phyloP scores from a whole-genome alignment of 2,113 vertebrate species.

The Azemiops feae region DNA sequence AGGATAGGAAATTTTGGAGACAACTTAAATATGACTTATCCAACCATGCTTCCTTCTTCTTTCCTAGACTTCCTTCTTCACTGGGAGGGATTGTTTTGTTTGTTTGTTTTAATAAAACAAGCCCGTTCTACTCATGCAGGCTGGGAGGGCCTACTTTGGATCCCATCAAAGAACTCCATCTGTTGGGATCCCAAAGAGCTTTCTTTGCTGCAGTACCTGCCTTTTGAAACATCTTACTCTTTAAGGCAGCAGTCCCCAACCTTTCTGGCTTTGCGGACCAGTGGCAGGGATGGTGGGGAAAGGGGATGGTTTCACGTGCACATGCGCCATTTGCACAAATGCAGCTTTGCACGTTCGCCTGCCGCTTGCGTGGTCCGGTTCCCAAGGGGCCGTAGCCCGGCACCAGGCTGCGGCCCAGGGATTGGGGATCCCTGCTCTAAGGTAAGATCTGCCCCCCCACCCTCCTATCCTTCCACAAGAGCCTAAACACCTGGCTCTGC shows the following conservation, averaged over 20 bases:
- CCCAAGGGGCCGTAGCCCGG: background rate
- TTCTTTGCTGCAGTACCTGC: background rate
- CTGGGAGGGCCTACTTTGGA: background rate
- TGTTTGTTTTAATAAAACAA: background rate
- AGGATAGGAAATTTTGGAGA: conserved; percentile 40
- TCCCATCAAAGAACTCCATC: background rate
- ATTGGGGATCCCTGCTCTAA: too few relatives aligned
- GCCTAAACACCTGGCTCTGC: too few relatives aligned
- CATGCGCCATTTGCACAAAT: background rate
- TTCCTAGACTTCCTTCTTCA: background rate
- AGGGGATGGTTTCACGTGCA: background rate
- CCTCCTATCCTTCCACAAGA: too few relatives aligned
- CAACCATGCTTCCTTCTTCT: background rate
- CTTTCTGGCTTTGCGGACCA: background rate
- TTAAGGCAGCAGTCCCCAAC: background rate
- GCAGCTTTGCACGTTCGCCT: background rate
- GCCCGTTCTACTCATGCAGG: background rate
- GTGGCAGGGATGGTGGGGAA: background rate
- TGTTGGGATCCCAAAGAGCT: background rate
- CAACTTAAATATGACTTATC: background rate
- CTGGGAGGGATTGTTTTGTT: background rate
- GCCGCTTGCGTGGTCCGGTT: background rate
- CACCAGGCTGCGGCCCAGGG: too few relatives aligned
- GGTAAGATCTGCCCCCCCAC: too few relatives aligned
- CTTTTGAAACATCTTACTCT: background rate